Percentiles rank a stretch among this genome's conserved stretches.
These are phyloP conservation scores for Trachymyrmex cornetzi DNA, from an alignment of 1,140 invertebrate species.

Conservation along the genomic window DNA sequence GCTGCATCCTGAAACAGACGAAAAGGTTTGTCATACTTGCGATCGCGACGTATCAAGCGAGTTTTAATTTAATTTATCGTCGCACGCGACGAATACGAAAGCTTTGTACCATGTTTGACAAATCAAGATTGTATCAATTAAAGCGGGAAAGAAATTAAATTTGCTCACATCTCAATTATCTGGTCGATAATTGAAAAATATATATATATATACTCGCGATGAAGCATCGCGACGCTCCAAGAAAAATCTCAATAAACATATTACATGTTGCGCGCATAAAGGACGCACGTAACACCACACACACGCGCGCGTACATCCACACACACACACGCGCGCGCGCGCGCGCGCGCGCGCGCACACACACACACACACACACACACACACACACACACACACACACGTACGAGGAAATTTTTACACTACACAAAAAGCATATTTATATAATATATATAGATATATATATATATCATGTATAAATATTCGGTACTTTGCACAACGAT, in stretches of 20 bases:
- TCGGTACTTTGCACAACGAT: conserved; percentile 76
- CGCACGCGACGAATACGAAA: neutral
- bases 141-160: neutral
- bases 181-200: neutral
- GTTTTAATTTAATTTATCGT: neutral
- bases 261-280: conserved; percentile 58
- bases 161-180: neutral
- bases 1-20: conserved; percentile 86
- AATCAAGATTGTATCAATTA: neutral
- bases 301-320: conserved; percentile 38
- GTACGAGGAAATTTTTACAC: conserved; percentile 79
- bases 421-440: conserved; percentile 82
- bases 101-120: neutral
- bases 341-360: conserved; percentile 42
- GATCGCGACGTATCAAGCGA: conserved; percentile 52
- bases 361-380: conserved; percentile 46
- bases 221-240: conserved; percentile 43
- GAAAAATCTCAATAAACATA: conserved; percentile 54
- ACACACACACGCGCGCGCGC: conserved; percentile 66
- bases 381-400: conserved; percentile 63
- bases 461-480: conserved; percentile 69
- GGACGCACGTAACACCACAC: conserved; percentile 43
- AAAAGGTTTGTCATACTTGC: conserved; percentile 80
- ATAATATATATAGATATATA: conserved; percentile 70
- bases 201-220: neutral